Base-by-base conservation (phyloP, 2,113 vertebrate genomes). In the Anoplopoma fimbria region DNA sequence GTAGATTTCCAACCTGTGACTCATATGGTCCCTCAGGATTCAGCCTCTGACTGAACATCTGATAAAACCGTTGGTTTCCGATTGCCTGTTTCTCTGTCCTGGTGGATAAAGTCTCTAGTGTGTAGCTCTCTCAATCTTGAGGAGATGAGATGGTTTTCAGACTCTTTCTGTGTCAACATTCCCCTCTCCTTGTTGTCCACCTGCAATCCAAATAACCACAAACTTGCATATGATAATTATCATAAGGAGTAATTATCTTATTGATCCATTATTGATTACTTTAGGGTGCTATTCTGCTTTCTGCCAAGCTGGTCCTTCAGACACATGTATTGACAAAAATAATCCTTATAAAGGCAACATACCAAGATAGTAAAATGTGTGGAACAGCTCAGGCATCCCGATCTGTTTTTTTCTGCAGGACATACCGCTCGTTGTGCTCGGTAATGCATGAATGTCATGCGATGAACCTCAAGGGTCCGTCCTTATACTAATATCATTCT, bases 1-100 rank as follows among this genome's bases (percentile, higher is more conserved):
- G 65, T 72, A 67, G 38, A 33, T 86, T 83, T 57, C 51, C 14
- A 6, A 47, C 42, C 42, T 62, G 68, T 61, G 67, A 82, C 34
- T 70, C 64, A 60, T 17, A 2, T 1, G 7, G 79, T 40, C 61
- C 77, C 40, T 60, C 14, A 9, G 40, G 51, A 70, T 65, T 69
- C 42, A 51, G 25, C 47, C 49, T 42, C 51, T 34, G 67, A 76
- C 57, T 45, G 61, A 86, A 73, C 31, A 77, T 45, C 69, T 65
- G 77, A 88, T 80, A 78, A 78, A 62, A 69, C 12, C 29, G 51
- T 82, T 83, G 17, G 0, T 15, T 71, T 51, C 9, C 0, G 2
- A 19, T 55, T n/a, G 17, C 65, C 47, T 67, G 14, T 69, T 81
- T 70, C n/a, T 9, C 36, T 47, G 29, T 27, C 14, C 27, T 65